Percentiles rank a stretch among this genome's conserved stretches.
Evolutionary conservation across 2,797 vertebrate genomes (phyloP).

Genomic region (Limosa lapponica): DNA sequence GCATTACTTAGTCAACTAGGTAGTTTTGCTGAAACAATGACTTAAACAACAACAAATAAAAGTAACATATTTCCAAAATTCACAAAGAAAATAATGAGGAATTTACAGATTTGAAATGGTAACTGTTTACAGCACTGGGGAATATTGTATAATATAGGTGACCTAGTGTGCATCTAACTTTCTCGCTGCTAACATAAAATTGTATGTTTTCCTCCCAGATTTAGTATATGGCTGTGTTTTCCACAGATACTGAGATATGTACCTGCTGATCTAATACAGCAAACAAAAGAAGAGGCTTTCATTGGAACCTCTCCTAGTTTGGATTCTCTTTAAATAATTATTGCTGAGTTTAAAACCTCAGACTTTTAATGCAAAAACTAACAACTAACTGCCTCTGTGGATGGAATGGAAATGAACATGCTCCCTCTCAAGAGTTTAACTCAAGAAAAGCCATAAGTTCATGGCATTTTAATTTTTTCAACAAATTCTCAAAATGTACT

Average conservation of each 20-base stretch:
- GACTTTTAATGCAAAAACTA: background rate
- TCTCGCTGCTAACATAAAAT: background rate
- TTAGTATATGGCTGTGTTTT: slow-evolving; percentile 63
- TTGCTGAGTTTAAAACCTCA: slow-evolving; percentile 9
- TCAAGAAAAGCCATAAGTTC: background rate
- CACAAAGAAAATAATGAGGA: background rate
- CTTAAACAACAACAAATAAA: slow-evolving; percentile 9
- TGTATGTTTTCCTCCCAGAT: background rate
- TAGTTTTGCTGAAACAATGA: slow-evolving; percentile 65
- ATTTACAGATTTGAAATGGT: background rate
- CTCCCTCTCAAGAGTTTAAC: slow-evolving; percentile 41
- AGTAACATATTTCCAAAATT: background rate
- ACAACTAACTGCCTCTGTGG: background rate
- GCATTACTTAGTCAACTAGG: slow-evolving; percentile 38
- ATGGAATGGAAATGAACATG: slow-evolving; percentile 62
- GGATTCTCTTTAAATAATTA: background rate
- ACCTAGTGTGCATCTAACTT: background rate
- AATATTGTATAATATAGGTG: background rate
- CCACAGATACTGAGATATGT: slow-evolving; percentile 14
- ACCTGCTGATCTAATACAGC: background rate
- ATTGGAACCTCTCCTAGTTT: background rate
- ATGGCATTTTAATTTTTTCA: slow-evolving; percentile 22
- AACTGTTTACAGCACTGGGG: background rate
- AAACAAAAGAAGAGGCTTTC: background rate
- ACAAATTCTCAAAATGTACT: slow-evolving; percentile 6